These are phyloP conservation scores for Tetranychus cinnabarinus DNA, from an alignment of 1,140 invertebrate genomes.

Conservation along the genomic window DNA sequence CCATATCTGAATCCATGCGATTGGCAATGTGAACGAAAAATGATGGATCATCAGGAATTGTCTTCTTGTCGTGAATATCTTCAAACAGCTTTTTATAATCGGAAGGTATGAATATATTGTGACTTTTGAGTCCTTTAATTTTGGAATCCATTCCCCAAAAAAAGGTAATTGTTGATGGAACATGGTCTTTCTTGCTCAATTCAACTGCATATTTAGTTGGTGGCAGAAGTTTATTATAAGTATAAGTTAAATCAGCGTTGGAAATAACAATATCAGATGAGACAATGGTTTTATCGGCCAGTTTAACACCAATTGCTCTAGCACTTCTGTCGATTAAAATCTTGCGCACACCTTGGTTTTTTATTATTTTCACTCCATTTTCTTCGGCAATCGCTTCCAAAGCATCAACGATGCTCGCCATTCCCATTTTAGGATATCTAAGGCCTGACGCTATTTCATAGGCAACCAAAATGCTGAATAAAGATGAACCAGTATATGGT, in stretches of 20 bases:
- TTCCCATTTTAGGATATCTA: background rate
- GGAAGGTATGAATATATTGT: background rate
- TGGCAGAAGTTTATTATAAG: background rate
- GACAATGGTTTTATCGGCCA: background rate
- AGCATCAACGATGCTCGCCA: background rate
- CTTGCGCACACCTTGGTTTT: background rate
- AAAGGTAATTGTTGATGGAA: background rate
- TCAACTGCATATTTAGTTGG: background rate
- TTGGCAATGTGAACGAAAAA: background rate
- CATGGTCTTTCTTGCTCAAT: background rate
- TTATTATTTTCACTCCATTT: background rate
- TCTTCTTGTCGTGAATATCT: background rate
- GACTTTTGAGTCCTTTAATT: background rate
- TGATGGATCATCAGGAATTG: background rate
- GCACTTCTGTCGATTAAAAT: background rate
- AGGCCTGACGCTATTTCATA: background rate
- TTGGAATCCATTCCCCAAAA: background rate
- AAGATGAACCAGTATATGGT: background rate
- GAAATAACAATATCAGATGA: background rate
- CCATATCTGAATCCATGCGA: background rate
- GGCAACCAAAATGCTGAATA: background rate
- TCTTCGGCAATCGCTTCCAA: background rate
- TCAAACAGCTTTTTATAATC: background rate
- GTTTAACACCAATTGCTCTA: background rate
- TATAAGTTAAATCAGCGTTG: background rate